Evolutionary conservation across 53 echinoderm and acorn worm genomes (phyloP).

Genomic region (Zoroaster sp.): DNA sequence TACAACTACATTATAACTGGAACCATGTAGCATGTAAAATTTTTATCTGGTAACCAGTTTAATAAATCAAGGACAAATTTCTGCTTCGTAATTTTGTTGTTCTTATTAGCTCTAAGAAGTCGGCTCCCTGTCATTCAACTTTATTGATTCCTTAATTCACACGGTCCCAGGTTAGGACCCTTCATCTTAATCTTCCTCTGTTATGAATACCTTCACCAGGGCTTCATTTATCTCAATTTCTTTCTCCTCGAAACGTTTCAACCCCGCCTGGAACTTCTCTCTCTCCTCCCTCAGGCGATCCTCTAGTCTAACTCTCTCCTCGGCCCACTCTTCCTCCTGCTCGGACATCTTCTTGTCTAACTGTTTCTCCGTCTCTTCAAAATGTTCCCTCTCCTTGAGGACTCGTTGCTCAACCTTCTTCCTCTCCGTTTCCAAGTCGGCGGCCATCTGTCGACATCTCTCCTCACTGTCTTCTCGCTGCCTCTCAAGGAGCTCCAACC

Average conservation of each 20-base stretch:
- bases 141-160: too few species aligned
- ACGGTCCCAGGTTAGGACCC: too few species aligned
- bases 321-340: slow-evolving; percentile 13
- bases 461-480: slow-evolving; percentile 49
- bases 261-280: slow-evolving; percentile 10
- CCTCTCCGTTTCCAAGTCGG: slow-evolving; percentile 60
- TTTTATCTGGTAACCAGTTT: too few species aligned
- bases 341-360: slow-evolving; percentile 31
- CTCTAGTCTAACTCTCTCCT: slow-evolving; percentile 53
- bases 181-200: not conserved
- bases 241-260: slow-evolving; percentile 31
- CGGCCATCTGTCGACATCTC: slow-evolving; percentile 30
- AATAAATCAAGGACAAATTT: too few species aligned
- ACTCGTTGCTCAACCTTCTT: slow-evolving; percentile 46
- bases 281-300: slow-evolving; percentile 46
- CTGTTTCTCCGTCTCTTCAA: slow-evolving; percentile 51
- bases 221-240: slow-evolving; percentile 40
- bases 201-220: slow-evolving; percentile 56
- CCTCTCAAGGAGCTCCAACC: slow-evolving; percentile 59
- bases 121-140: too few species aligned
- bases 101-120: too few species aligned
- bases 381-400: slow-evolving; percentile 37
- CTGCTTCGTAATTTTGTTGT: too few species aligned
- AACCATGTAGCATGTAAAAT: too few species aligned
- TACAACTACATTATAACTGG: too few species aligned